Base-by-base conservation (phyloP, 1,140 invertebrate genomes). In the Mercenaria mercenaria region DNA sequence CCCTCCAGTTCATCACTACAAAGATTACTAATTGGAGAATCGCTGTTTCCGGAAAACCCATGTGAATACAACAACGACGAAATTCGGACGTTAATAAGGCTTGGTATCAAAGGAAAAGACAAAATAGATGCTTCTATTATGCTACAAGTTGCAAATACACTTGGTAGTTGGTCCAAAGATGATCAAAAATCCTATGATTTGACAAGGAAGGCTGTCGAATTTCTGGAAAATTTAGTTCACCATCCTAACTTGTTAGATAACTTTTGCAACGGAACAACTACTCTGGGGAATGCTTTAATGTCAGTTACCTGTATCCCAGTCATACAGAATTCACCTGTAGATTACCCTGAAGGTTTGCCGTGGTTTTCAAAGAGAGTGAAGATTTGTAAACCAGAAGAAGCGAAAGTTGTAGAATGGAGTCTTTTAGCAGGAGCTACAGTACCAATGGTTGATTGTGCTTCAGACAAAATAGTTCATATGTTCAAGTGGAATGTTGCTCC, bases 361-460 rank as follows among this genome's bases (percentile, higher is more conserved):
- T 85, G 82, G 82, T 85, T 74, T 43, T 39, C 52, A 3, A 11
- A 76, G 4, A 32, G 32, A 18, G 20, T 32, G 20, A 34, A n/a
- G 29, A 0, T 85, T 11, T 50, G 82, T 32, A 74, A 72, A 23
- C 82, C 82, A 52, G 43, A 18, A 2, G 67, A 52, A 85, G 41
- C 59, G 3, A 29, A 43, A 37, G 11, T 29, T 64, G 20, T 37
- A 34, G 26, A 43, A 13, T 56, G 23, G 20, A 32, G 43, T 39
- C 11, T 43, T 26, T 39, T 85, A n/a, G 41, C 41, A 23, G 82
- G 82, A 74, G 52, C 82, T 39, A 23, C 20, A 52, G 47, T 52
- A 23, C 43, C 61, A 20, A 52, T 85, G 23, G 69, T 85, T 85
- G 64, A 47, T 39, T 79, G 76, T 79, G 23, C 29, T 41, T 69